Base-by-base conservation (phyloP, 2,113 vertebrate species). In the Silurus meridionalis region DNA sequence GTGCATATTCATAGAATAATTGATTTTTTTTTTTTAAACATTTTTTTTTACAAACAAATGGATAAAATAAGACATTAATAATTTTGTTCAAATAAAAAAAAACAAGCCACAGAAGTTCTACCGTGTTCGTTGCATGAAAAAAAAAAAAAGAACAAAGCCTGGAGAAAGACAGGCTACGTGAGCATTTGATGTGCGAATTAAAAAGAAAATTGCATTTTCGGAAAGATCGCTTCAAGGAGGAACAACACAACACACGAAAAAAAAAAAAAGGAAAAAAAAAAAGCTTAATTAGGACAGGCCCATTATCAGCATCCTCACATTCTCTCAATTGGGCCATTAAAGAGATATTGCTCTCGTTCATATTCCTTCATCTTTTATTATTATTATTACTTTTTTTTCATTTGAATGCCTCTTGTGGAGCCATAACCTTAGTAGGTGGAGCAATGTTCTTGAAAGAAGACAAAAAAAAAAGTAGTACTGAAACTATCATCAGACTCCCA, bases 201-300 rank as follows among this genome's bases (percentile, higher is more conserved):
- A 89, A 37, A 89, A 87, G 86, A 88, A 88, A 84, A 90, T 78
- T 91, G 82, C 80, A 88, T 90, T 89, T 80, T 46, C 87, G 67
- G 11, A 83, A 79, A 85, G 84, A 88, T 85, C 66, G 84, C 85
- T 89, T 67, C 81, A 63, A 89, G 86, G 63, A 89, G 23, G 61
- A 83, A 83, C 25, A 83, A 83, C 25, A 71, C 46, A 66, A 82
- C 23, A 23, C 37, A 8, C 19, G 7, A 53, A 19, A 4, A 7
- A 3, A 78, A 25, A 72, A 21, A 2, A 25, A 79, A 37, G 37
- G 37, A 3, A 37, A 88, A 79, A 88, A 84, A 86, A 58, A 84
- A 86, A 85, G 82, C 85, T 88, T 91, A 91, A 92, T 90, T 90
- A 90, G 86, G 80, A 86, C 71, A 83, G 82, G 23, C 67, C 66